Evolutionary conservation across 2,888 invertebrate species (phyloP).

Genomic region (Drosophila maculinotata): DNA sequence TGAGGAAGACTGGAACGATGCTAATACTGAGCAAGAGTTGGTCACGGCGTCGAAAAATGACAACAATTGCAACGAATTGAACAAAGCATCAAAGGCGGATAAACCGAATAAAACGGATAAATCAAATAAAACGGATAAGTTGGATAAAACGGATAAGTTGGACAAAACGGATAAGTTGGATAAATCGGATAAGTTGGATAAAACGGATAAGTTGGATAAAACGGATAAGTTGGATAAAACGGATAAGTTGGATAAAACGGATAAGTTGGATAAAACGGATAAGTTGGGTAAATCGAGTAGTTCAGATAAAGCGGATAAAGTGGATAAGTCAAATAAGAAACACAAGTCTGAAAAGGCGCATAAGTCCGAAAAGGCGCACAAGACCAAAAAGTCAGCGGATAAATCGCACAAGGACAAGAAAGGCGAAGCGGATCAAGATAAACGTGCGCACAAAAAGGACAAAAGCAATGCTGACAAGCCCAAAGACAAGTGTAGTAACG

Average conservation of each 20-base stretch:
- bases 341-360: not conserved
- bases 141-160: too few relatives aligned
- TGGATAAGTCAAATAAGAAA: not conserved
- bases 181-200: conserved; percentile 7
- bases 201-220: conserved; percentile 3
- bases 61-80: not conserved
- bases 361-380: not conserved
- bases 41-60: not conserved
- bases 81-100: not conserved
- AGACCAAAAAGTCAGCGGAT: not conserved
- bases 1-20: not conserved
- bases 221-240: not conserved
- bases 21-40: not conserved
- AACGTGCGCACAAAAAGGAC: conserved; percentile 4
- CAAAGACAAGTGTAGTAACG: conserved; percentile 1
- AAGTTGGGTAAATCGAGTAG: not conserved
- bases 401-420: conserved; percentile 12
- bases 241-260: not conserved
- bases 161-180: too few relatives aligned
- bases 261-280: not conserved
- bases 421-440: conserved; percentile 1
- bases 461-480: conserved; percentile 1
- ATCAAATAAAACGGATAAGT: conserved; percentile 7
- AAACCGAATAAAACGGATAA: conserved; percentile 2
- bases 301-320: not conserved